A percentile compares a stretch with the other conserved stretches of the same genome.
Conservation (phyloP, 2,113 vertebrate species). For the Dinomys branickii region DNA sequence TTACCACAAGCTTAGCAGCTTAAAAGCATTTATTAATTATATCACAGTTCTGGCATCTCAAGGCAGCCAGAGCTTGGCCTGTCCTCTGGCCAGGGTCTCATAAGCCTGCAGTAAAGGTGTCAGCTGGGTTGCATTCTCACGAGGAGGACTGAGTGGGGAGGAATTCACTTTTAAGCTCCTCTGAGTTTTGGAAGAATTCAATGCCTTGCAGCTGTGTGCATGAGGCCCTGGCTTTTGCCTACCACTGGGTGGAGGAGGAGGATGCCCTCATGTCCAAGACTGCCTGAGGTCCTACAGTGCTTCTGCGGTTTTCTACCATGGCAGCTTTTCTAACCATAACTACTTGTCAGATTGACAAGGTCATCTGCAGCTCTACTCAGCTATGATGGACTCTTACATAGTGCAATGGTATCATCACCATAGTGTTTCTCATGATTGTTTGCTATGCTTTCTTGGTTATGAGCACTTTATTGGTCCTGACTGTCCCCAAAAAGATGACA, state of each 20-base stretch:
- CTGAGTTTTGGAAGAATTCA: not conserved
- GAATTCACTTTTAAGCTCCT: too few relatives aligned
- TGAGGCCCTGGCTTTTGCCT: not conserved
- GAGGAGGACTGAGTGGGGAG: not conserved
- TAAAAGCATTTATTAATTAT: not conserved
- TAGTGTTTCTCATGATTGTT: too few relatives aligned
- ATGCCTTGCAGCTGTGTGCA: accelerated
- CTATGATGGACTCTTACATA: not conserved
- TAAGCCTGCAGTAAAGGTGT: too few relatives aligned
- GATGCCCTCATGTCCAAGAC: not conserved
- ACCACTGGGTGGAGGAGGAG: too few relatives aligned
- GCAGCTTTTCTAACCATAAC: not conserved
- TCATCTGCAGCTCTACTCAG: not conserved
- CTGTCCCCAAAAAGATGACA: too few relatives aligned
- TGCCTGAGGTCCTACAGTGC: too few relatives aligned
- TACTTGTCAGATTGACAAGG: not conserved
- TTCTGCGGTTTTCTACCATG: accelerated
- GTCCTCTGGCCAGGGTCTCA: not conserved
- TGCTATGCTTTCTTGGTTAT: not conserved
- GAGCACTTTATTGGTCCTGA: not conserved
- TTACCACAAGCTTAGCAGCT: not conserved
- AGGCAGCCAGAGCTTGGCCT: not conserved
- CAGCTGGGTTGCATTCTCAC: not conserved
- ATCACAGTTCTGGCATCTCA: not conserved
- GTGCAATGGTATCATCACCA: not conserved